Evolutionary conservation across 2,113 vertebrate genomes (phyloP).

Genomic region (Micronycteris hirsuta): DNA sequence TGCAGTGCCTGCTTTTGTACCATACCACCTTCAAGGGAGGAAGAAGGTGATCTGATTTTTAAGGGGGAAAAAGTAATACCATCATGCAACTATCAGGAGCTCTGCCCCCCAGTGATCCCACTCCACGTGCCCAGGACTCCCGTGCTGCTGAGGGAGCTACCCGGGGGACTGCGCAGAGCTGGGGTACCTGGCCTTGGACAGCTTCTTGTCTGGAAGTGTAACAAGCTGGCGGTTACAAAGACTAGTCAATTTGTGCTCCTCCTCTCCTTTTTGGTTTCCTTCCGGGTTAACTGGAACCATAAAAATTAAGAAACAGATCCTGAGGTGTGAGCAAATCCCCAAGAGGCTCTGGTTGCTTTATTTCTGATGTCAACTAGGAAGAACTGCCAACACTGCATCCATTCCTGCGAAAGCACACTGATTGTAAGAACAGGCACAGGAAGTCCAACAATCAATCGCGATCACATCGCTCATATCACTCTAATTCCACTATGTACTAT

Average conservation of each 20-base stretch:
- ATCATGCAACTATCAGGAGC: background rate
- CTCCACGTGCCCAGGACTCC: background rate
- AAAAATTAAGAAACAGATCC: constrained; percentile 21
- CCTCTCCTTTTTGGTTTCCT: background rate
- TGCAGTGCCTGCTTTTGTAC: background rate
- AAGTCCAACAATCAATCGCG: background rate
- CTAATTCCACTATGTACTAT: background rate
- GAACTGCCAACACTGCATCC: background rate
- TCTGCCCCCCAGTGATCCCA: constrained; percentile 49
- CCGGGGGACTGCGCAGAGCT: background rate
- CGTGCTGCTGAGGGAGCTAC: background rate
- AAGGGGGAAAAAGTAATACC: background rate
- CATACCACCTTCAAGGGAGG: background rate
- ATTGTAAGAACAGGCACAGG: background rate
- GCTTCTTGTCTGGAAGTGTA: background rate
- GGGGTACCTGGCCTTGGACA: background rate
- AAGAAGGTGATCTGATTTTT: background rate
- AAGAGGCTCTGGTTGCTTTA: background rate
- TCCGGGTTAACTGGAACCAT: background rate
- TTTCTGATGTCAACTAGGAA: constrained; percentile 19
- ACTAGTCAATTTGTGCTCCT: background rate
- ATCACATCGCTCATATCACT: background rate
- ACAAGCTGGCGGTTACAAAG: background rate
- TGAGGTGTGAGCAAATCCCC: background rate
- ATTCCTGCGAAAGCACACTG: background rate